Percentiles rank a stretch among this genome's conserved stretches.
Evolutionary conservation across 2,888 invertebrate genomes (phyloP).

Genomic region (Carcina quercana): DNA sequence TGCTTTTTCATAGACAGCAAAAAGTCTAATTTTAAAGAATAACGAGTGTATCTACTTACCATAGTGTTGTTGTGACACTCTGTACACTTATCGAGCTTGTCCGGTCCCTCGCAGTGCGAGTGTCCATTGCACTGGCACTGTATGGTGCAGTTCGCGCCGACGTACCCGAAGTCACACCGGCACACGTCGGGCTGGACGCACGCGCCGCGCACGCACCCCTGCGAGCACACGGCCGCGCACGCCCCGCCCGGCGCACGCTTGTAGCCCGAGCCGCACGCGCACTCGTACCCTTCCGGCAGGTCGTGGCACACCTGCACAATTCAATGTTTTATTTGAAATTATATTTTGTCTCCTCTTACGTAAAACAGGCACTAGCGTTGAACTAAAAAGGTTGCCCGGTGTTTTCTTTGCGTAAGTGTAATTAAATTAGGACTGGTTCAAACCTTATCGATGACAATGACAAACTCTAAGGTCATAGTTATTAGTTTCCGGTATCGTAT

Average conservation of each 20-base stretch:
- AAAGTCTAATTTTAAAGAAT: no score
- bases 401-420: no score
- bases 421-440: no score
- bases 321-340: no score
- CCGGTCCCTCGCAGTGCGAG: constrained; percentile 91
- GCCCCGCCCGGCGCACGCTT: constrained; percentile 66
- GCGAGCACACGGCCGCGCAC: constrained; percentile 87
- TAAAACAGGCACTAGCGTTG: no score
- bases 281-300: constrained; percentile 85
- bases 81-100: constrained; percentile 86
- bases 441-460: no score
- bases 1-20: no score
- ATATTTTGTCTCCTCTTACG: no score
- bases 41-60: constrained; percentile 66
- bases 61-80: constrained; percentile 94
- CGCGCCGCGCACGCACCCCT: constrained; percentile 89
- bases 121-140: constrained; percentile 97
- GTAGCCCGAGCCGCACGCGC: constrained; percentile 83
- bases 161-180: constrained; percentile 94
- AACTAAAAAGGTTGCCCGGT: no score
- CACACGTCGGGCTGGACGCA: constrained; percentile 90
- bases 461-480: no score
- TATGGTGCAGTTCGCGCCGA: constrained; percentile 94
- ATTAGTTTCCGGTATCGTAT: no score
- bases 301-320: constrained; percentile 87